phyloP scores from a whole-genome alignment of 1,140 invertebrate species.

The Drosophila setifemur region DNA sequence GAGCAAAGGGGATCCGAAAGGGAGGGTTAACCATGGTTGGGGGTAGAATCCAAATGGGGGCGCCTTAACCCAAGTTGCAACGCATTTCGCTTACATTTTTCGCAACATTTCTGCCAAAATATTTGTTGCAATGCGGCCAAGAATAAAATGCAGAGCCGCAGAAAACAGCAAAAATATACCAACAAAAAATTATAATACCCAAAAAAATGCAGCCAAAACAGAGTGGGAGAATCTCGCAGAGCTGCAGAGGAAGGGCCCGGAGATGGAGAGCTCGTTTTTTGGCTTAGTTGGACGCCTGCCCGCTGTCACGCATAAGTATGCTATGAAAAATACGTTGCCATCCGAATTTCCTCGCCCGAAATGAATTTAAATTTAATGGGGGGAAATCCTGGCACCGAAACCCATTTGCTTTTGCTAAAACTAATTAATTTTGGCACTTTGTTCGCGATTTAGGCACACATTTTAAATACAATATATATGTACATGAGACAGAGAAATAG shows the following conservation, averaged over 20 bases:
- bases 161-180: not conserved
- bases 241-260: too few species aligned
- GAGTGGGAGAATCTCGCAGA: too few species aligned
- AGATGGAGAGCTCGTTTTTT: constrained; percentile 33
- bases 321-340: constrained; percentile 39
- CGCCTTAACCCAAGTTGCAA: constrained; percentile 3
- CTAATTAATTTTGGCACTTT: too few species aligned
- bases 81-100: constrained; percentile 68
- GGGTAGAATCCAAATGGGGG: not conserved
- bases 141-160: not conserved
- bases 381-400: too few species aligned
- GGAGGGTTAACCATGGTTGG: too few species aligned
- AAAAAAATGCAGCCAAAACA: not conserved
- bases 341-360: too few species aligned
- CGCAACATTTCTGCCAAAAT: constrained; percentile 66
- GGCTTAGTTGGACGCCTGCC: constrained; percentile 46
- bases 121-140: constrained; percentile 48
- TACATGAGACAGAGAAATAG: too few species aligned
- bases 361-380: too few species aligned
- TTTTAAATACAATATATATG: too few species aligned
- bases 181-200: not conserved
- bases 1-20: not conserved
- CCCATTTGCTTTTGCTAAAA: too few species aligned
- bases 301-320: constrained; percentile 40
- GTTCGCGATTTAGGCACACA: too few species aligned